Conservation (phyloP, 2,113 vertebrate species). For the Mixornis gularis region DNA sequence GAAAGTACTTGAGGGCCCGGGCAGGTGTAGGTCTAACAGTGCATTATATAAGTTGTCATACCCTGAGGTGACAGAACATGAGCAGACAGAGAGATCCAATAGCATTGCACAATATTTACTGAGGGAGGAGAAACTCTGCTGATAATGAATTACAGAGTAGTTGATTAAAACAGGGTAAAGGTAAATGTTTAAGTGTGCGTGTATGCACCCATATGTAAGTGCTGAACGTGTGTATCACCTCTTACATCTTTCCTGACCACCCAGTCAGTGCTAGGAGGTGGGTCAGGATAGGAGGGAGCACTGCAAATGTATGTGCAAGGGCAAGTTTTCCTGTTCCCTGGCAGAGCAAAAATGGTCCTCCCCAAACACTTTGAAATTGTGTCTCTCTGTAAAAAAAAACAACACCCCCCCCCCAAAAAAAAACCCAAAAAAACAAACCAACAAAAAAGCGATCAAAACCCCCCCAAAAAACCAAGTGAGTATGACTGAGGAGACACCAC, state of each 20-base stretch:
- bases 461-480: not conserved
- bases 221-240: not conserved
- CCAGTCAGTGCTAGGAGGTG: not conserved
- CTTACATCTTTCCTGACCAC: not conserved
- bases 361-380: not conserved
- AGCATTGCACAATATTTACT: not conserved
- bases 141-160: not conserved
- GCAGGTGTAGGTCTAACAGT: not conserved
- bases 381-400: not conserved
- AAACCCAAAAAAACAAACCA: not conserved
- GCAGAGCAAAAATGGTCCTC: not conserved
- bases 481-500: fast-evolving
- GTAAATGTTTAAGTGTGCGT: not conserved
- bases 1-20: not conserved
- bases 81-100: not conserved
- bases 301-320: not conserved
- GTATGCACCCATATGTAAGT: not conserved
- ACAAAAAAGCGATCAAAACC: not conserved
- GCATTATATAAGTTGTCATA: not conserved
- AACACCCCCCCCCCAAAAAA: no score
- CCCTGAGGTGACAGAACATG: not conserved
- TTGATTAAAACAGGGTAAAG: not conserved
- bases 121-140: not conserved
- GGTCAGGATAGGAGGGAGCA: not conserved
- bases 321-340: not conserved